Conservation (phyloP, 2,113 vertebrate species). For the Corythornis cristatus region DNA sequence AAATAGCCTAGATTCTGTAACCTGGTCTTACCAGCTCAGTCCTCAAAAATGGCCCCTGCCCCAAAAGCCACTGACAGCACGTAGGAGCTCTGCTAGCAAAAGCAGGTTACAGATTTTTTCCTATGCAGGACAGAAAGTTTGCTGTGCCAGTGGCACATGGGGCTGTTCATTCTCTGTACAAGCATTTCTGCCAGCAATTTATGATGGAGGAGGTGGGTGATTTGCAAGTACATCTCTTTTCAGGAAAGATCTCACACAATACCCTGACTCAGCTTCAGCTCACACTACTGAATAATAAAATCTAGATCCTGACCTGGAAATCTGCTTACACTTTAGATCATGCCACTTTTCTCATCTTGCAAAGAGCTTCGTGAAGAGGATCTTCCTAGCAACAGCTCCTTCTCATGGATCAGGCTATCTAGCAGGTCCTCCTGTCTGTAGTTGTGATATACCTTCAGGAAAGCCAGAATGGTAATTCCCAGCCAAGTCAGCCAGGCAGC, state of each 20-base stretch:
- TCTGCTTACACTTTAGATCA: conserved; percentile 80
- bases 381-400: conserved; percentile 90
- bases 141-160: neutral
- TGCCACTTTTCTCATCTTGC: conserved; percentile 84
- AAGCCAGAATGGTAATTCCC: conserved; percentile 89
- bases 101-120: neutral
- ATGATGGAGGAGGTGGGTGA: neutral
- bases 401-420: conserved; percentile 94
- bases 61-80: rapidly evolving
- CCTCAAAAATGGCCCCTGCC: neutral
- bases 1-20: neutral
- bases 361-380: conserved; percentile 79
- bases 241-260: neutral
- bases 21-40: neutral
- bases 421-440: conserved; percentile 94
- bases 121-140: neutral
- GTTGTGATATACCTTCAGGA: conserved; percentile 95
- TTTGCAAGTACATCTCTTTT: neutral
- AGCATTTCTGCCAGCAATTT: neutral
- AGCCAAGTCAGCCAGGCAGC: conserved; percentile 96
- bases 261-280: conserved; percentile 9
- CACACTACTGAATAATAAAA: conserved; percentile 2
- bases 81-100: neutral
- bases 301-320: conserved; percentile 16
- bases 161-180: neutral